These are phyloP conservation scores for Plagodis pulveraria DNA, from an alignment of 2,888 invertebrate species.

Conservation along the genomic window DNA sequence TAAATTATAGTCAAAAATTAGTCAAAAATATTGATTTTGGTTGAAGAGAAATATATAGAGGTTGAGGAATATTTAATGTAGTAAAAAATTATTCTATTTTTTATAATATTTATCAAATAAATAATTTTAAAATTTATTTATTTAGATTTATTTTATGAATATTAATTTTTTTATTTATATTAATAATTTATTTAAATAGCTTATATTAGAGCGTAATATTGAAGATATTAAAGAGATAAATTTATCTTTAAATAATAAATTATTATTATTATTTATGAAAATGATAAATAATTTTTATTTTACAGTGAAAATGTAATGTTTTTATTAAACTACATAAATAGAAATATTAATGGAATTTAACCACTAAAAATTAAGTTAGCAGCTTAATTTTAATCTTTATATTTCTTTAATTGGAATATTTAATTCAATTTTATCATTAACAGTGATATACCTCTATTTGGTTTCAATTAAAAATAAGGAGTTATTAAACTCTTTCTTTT, in stretches of 20 bases:
- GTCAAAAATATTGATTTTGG: conserved; percentile 77
- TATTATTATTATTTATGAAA: conserved; percentile 40
- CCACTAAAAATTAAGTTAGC: conserved; percentile 87
- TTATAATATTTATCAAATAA: conserved; percentile 42
- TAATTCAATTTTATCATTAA: conserved; percentile 86
- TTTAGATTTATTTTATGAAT: conserved; percentile 74
- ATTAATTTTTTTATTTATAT: conserved; percentile 49
- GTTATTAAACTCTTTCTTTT: conserved; percentile 70
- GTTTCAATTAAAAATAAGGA: conserved; percentile 85
- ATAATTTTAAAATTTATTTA: conserved; percentile 78
- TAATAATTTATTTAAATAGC: conserved; percentile 60
- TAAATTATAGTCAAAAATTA: conserved; percentile 68
- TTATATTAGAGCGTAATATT: conserved; percentile 70
- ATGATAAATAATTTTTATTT: conserved; percentile 73
- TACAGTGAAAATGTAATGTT: conserved; percentile 88
- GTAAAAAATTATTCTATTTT: conserved; percentile 68
- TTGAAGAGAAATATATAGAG: conserved; percentile 76
- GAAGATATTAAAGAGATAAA: conserved; percentile 69
- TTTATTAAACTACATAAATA: conserved; percentile 87
- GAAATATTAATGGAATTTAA: conserved; percentile 79
- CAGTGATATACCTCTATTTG: conserved; percentile 87
- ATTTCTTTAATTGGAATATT: conserved; percentile 85
- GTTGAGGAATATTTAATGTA: conserved; percentile 66
- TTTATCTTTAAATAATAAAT: conserved; percentile 53
- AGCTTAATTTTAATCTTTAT: conserved; percentile 82